These are phyloP conservation scores for Ascidia mentula DNA, from an alignment of 23 tunicate genomes.

Conservation along the genomic window DNA sequence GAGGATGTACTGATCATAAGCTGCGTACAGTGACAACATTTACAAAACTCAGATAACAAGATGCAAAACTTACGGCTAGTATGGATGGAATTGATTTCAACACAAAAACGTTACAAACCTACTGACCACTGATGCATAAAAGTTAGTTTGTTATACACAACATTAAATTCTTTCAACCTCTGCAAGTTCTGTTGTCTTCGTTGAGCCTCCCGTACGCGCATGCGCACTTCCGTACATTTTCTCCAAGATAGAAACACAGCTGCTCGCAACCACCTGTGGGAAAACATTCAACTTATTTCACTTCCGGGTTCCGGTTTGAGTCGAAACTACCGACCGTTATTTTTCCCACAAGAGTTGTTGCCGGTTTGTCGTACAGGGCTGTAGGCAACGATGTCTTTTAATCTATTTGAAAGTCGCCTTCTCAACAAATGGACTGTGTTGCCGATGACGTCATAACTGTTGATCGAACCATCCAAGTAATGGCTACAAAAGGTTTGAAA, in stretches of 20 bases:
- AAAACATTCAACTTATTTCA: too few relatives aligned
- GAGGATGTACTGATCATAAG: constrained; percentile 35
- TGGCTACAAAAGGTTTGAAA: too few relatives aligned
- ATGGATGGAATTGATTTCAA: too few relatives aligned
- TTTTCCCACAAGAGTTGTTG: constrained; percentile 38
- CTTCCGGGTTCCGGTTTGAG: not conserved
- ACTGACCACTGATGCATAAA: not conserved
- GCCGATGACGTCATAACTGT: not conserved
- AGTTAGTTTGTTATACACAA: not conserved
- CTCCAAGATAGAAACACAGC: constrained; percentile 66
- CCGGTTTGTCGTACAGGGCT: constrained; percentile 59
- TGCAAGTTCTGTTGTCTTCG: constrained; percentile 39
- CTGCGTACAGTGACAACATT: constrained; percentile 30
- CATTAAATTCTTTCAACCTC: constrained; percentile 7
- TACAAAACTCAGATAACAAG: not conserved
- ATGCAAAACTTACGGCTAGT: too few relatives aligned
- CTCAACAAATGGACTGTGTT: not conserved
- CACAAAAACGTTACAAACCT: not conserved
- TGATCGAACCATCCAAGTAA: constrained; percentile 18
- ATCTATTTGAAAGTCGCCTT: not conserved
- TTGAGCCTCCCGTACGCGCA: constrained; percentile 47
- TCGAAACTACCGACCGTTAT: constrained; percentile 13
- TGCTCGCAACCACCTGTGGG: constrained; percentile 77
- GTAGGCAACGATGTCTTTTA: constrained; percentile 37
- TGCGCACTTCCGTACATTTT: constrained; percentile 36